Evolutionary conservation across 1,140 invertebrate species (phyloP), one percentile per base, ranked within the genome.

Genomic region (Hesperophylax magnus): DNA sequence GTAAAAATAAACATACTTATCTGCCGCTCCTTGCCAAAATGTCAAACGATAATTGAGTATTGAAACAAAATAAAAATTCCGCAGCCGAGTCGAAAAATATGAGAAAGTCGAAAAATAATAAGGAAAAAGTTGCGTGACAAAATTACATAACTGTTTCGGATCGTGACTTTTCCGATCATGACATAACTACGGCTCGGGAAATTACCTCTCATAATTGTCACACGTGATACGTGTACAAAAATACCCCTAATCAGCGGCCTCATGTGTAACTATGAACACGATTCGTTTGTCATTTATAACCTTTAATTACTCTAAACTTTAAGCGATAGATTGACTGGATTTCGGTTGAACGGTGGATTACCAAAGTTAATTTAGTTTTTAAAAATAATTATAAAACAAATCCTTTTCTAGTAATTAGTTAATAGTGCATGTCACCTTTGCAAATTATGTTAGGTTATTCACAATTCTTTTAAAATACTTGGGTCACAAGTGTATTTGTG

Each of bases 141-240:
- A 67, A 67, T 17, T 67, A 31, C 24, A 67, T 67, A 67, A 67
- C 22, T 7, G 31, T n/a, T 31, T 34, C 24, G 27, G 27, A n/a
- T 67, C 63, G 63, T 67, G 63, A 67, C 63, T 67, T 31, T 39
- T 22, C n/a, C 17, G 63, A 67, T 67, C 63, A 67, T 67, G 14
- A 31, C 63, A 14, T 67, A 34, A 67, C 63, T 15, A n/a, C 27
- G 3, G 63, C 27, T 67, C 22, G 63, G 63, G 31, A 67, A 67
- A 67, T 67, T 67, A 67, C 63, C 63, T 67, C 39, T 67, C 27
- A 67, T 67, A 67, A 67, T 67, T 34, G 63, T 67, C 63, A 67
- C 63, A 67, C 63, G 63, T 67, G 63, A 67, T 67, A 14, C 15
- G 22, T 22, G 24, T 67, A 17, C 27, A 14, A 34, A 67, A 67